Base-by-base conservation (phyloP, 2,797 vertebrate genomes). In the Sebastes wilsoni region DNA sequence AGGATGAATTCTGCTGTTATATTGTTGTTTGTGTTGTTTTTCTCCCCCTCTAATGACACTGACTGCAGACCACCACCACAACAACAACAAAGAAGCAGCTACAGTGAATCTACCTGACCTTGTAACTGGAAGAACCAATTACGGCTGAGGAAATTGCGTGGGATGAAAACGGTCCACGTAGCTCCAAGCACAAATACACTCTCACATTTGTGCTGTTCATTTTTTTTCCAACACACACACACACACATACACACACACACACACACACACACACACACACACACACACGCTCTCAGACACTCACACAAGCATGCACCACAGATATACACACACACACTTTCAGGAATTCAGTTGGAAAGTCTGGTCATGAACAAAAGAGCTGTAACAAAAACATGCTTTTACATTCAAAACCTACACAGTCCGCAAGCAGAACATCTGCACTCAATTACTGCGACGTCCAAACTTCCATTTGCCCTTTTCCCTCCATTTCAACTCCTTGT, bases 351-450 rank as follows among this genome's bases (percentile, higher is more conserved):
- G 67, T 55, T 77, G 62, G 75, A 84, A 62, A 83, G 75, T 36
- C 34, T 78, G 72, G 73, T 67, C 49, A 80, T 81, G 85, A 89
- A 90, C 88, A 86, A 83, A 80, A 72, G 42, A 64, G 66, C 76
- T 79, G 61, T 72, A 86, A 87, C 65, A 69, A 88, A 91, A 89
- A 88, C 82, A 88, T 56, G 20, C 49, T 67, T 83, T 75, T 77
- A 62, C 42, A 30, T 36, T 69, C 20, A 30, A 74, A 85, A 68
- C 56, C 77, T 76, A 72, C 65, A 66, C 38, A 36, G 66, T 82
- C 49, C 20, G 72, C 58, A 88, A 75, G 77, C 65, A 38, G 16
- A 80, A 89, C 85, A 92, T 93, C 91, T 93, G 90, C 11, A 46
- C 27, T 79, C 77, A 82, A 87, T 91, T 90, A 88, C 68, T 49